A percentile compares a stretch with the other conserved stretches of the same genome.
Evolutionary conservation across 2,797 vertebrate genomes (phyloP).

Genomic region (Arnoldichthys spilopterus): DNA sequence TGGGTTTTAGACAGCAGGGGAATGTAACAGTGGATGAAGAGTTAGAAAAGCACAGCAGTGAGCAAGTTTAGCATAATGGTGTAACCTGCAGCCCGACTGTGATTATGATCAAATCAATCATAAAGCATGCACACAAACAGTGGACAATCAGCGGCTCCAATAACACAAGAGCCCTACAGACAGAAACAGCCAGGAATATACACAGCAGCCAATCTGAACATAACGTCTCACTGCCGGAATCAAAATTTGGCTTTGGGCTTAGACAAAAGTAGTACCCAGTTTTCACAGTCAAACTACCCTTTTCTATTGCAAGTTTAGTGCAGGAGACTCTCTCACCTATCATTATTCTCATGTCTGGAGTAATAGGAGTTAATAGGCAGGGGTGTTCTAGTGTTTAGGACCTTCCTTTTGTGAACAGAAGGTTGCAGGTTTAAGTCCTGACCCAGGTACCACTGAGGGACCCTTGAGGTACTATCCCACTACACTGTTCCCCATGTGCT

Average conservation of each 20-base stretch:
- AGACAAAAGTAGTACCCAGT: no score
- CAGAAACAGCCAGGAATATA: neutral
- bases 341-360: neutral
- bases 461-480: no score
- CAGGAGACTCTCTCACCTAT: neutral
- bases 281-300: neutral
- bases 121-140: neutral
- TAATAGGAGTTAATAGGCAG: no score
- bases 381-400: no score
- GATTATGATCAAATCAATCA: conserved; percentile 16
- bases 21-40: neutral
- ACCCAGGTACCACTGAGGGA: no score
- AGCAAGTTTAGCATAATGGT: neutral
- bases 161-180: neutral
- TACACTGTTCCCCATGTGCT: no score
- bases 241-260: neutral
- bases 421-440: no score
- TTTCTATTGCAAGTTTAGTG: neutral
- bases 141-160: conserved; percentile 4
- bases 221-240: neutral
- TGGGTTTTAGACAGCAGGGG: neutral
- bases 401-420: no score
- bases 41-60: neutral
- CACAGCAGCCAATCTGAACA: neutral
- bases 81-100: neutral